phyloP scores from a whole-genome alignment of 2,797 vertebrate genomes.

The Amazona ochrocephala region DNA sequence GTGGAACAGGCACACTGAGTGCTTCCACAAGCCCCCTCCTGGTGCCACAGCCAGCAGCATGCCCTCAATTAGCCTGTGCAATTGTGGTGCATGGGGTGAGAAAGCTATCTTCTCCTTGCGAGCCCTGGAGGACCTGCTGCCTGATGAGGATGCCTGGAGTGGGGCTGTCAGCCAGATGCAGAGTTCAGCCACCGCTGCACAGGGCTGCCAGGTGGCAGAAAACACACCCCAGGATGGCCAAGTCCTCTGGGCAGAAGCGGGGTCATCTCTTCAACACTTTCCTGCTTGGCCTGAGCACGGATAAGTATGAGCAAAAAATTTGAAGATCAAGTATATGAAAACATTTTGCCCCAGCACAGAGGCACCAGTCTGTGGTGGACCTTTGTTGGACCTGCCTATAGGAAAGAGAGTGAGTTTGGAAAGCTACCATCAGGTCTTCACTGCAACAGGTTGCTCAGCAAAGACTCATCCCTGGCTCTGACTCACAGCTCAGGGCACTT shows the following conservation, averaged over 20 bases:
- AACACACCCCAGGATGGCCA: neutral
- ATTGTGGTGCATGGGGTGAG: neutral
- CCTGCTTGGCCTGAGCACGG: neutral
- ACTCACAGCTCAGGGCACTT: neutral
- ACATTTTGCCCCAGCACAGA: neutral
- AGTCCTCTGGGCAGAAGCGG: neutral
- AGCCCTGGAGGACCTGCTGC: neutral
- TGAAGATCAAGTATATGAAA: neutral
- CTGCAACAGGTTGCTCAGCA: neutral
- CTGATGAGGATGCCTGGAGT: neutral
- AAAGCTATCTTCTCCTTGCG: neutral
- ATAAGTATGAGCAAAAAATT: neutral
- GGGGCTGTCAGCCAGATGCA: neutral
- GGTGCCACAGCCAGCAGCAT: neutral
- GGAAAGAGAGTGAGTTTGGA: neutral
- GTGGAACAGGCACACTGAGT: neutral
- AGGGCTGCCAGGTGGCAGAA: too few relatives aligned
- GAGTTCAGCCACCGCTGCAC: neutral
- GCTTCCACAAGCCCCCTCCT: neutral
- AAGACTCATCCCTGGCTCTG: neutral
- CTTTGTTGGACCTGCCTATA: neutral
- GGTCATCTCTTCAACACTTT: neutral
- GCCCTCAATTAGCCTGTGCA: constrained; percentile 21
- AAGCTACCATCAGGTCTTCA: neutral
- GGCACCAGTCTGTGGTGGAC: neutral